These are phyloP conservation scores for Celastrina argiolus DNA, from an alignment of 2,888 invertebrate species.

Conservation along the genomic window DNA sequence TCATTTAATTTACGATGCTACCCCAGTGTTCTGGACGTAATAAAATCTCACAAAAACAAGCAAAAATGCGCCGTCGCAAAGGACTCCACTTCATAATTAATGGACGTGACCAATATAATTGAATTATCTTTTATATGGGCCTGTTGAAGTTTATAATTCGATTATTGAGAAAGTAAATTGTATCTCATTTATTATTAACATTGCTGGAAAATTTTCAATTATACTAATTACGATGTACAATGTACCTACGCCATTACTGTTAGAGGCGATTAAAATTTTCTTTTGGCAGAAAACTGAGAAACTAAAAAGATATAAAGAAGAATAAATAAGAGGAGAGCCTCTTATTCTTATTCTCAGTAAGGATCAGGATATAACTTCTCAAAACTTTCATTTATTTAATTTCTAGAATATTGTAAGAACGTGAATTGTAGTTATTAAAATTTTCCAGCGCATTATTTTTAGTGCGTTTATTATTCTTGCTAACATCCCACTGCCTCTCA, in stretches of 20 bases:
- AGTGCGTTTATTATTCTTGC: conserved; percentile 46
- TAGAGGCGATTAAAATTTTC: neutral
- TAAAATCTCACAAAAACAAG: conserved; percentile 72
- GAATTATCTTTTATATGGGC: conserved; percentile 22
- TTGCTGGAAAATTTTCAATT: neutral
- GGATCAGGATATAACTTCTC: neutral
- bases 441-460: conserved; percentile 44
- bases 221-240: no score
- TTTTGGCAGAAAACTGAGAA: neutral
- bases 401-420: neutral
- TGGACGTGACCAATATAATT: conserved; percentile 22
- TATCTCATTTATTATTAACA: neutral
- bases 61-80: conserved; percentile 52
- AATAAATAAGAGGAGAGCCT: no score
- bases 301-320: no score
- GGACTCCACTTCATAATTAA: conserved; percentile 21
- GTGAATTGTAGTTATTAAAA: conserved; percentile 16
- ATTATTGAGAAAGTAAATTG: conserved; percentile 8
- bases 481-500: conserved; percentile 49
- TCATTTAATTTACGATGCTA: conserved; percentile 74
- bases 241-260: no score
- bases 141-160: neutral
- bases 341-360: no score
- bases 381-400: neutral
- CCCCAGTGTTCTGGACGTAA: conserved; percentile 68